Evolutionary conservation across 2,113 vertebrate genomes (phyloP).

Genomic region (Caretta caretta): DNA sequence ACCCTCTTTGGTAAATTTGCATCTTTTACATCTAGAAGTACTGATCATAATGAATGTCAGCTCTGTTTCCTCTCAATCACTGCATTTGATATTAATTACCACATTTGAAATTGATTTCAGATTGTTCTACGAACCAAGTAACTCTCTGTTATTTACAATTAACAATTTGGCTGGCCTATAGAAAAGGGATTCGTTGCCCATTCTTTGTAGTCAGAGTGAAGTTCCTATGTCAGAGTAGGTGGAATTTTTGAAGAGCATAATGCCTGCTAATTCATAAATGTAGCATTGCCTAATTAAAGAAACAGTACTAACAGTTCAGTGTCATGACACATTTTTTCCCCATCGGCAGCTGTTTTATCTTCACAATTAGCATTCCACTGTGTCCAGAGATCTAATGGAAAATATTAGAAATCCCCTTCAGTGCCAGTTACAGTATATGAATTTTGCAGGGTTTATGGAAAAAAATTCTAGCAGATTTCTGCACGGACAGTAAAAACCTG

Average conservation of each 20-base stretch:
- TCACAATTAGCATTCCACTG: not conserved
- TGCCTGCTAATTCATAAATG: not conserved
- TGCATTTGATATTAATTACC: not conserved
- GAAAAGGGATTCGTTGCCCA: not conserved
- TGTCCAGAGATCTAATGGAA: not conserved
- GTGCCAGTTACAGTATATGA: not conserved
- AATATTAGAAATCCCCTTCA: not conserved
- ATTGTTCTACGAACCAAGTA: not conserved
- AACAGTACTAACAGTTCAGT: not conserved
- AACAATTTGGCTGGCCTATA: not conserved
- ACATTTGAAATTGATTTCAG: not conserved
- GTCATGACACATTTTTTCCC: not conserved
- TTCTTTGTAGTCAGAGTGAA: not conserved
- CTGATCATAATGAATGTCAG: not conserved
- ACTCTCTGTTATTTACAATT: not conserved
- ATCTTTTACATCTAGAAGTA: not conserved
- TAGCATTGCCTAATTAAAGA: not conserved
- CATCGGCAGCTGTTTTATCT: not conserved
- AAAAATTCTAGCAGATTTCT: constrained; percentile 8
- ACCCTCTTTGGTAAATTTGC: not conserved
- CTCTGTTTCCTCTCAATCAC: not conserved
- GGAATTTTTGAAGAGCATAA: not conserved
- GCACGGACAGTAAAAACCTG: constrained; percentile 37
- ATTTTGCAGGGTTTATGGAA: constrained; percentile 22
- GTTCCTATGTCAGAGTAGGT: not conserved